A percentile compares a stretch with the other conserved stretches of the same genome.
Conservation (phyloP, 2,888 invertebrate species). For the Argyra leucocephala region DNA sequence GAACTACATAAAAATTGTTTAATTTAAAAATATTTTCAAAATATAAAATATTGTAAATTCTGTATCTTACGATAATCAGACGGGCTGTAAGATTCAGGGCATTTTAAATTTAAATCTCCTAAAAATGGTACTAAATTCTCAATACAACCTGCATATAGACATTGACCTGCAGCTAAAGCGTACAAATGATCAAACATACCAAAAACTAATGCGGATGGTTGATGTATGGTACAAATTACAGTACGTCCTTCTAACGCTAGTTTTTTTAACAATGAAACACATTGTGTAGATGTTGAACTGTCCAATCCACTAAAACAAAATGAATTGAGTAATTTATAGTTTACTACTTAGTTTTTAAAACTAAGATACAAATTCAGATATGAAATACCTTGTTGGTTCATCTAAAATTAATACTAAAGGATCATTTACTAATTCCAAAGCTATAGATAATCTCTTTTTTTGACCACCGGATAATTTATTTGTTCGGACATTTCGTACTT, state of each 20-base stretch:
- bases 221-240: slow-evolving; percentile 82
- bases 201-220: slow-evolving; percentile 77
- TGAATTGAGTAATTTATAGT: not conserved
- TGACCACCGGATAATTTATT: slow-evolving; percentile 77
- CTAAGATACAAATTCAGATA: not conserved
- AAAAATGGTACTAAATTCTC: slow-evolving; percentile 68
- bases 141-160: slow-evolving; percentile 71
- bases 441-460: slow-evolving; percentile 79
- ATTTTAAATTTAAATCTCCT: slow-evolving; percentile 56
- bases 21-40: not conserved
- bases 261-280: slow-evolving; percentile 67
- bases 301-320: slow-evolving; percentile 59
- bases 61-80: slow-evolving; percentile 71
- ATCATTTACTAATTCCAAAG: slow-evolving; percentile 81
- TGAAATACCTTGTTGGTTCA: slow-evolving; percentile 77
- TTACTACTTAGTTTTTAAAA: not conserved
- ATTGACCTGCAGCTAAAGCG: slow-evolving; percentile 68
- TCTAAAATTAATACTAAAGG: slow-evolving; percentile 89
- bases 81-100: slow-evolving; percentile 84
- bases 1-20: slow-evolving; percentile 45
- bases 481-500: slow-evolving; percentile 57
- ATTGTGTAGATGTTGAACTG: slow-evolving; percentile 72
- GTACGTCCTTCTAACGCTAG: slow-evolving; percentile 76
- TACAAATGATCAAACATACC: slow-evolving; percentile 85
- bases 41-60: too few species aligned